These are phyloP conservation scores for Rhingia rostrata DNA, from an alignment of 2,888 invertebrate species.

Conservation along the genomic window DNA sequence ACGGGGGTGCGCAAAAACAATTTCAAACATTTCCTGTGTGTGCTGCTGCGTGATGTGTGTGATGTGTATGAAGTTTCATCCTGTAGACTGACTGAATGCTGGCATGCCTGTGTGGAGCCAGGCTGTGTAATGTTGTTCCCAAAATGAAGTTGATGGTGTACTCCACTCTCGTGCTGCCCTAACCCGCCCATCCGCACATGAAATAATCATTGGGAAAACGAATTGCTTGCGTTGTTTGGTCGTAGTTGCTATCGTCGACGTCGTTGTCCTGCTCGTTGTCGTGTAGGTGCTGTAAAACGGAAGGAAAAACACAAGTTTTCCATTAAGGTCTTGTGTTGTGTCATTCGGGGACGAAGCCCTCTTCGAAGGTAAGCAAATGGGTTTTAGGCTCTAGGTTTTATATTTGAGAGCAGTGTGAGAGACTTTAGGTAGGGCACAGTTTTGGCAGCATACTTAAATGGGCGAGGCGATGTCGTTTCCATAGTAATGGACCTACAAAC, in stretches of 20 bases:
- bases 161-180: background rate
- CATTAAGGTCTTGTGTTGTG: conserved; percentile 66
- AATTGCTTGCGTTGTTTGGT: conserved; percentile 65
- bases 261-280: conserved; percentile 37
- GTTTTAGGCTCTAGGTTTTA: conserved; percentile 20
- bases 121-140: conserved; percentile 55
- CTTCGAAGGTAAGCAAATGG: conserved; percentile 41
- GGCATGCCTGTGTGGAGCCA: conserved; percentile 37
- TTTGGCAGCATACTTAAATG: conserved; percentile 4
- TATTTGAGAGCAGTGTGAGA: background rate
- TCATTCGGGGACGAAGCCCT: conserved; percentile 37
- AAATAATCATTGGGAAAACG: conserved; percentile 70
- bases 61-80: conserved; percentile 44
- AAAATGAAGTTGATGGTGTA: conserved; percentile 51
- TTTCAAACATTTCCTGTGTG: conserved; percentile 68
- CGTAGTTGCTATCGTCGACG: conserved; percentile 26
- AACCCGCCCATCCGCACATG: conserved; percentile 17
- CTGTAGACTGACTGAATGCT: conserved; percentile 20
- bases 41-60: conserved; percentile 26
- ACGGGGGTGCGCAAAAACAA: conserved; percentile 50
- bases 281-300: conserved; percentile 68
- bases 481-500: conserved; percentile 8
- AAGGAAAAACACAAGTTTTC: conserved; percentile 74
- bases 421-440: conserved; percentile 15
- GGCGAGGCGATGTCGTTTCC: conserved; percentile 15